These are phyloP conservation scores for Dicerorhinus sumatrensis DNA, from an alignment of 2,113 vertebrate species.

Conservation along the genomic window DNA sequence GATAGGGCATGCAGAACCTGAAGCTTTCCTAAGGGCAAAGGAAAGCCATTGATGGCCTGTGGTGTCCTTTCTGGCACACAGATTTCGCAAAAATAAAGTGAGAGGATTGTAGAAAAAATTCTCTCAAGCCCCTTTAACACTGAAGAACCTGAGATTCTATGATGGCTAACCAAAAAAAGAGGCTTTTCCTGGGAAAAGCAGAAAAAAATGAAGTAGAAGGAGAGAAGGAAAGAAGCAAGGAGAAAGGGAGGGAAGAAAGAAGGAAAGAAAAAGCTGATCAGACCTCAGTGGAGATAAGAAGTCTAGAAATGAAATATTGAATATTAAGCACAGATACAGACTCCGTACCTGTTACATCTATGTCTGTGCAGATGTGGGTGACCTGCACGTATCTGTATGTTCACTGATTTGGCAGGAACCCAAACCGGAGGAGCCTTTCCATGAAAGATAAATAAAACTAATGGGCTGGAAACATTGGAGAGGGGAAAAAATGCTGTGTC, in stretches of 20 bases:
- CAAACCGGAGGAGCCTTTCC: constrained; percentile 21
- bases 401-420: constrained; percentile 57
- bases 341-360: background rate
- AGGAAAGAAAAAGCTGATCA: background rate
- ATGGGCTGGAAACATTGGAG: constrained; percentile 27
- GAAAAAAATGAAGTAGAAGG: background rate
- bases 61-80: background rate
- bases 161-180: background rate
- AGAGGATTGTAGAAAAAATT: background rate
- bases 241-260: background rate
- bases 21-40: background rate
- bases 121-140: background rate
- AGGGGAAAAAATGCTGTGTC: background rate
- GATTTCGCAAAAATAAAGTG: background rate
- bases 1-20: background rate
- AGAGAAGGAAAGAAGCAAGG: rapidly evolving
- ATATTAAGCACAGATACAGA: background rate
- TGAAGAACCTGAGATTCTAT: background rate
- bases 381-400: background rate
- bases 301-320: constrained; percentile 17
- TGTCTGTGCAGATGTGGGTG: constrained; percentile 22
- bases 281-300: background rate
- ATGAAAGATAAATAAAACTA: constrained; percentile 62
- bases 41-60: too few species aligned
- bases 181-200: constrained; percentile 12